Evolutionary conservation across 2,888 invertebrate species (phyloP), one percentile per base, ranked within the genome.

Genomic region (Lasiommata megera): DNA sequence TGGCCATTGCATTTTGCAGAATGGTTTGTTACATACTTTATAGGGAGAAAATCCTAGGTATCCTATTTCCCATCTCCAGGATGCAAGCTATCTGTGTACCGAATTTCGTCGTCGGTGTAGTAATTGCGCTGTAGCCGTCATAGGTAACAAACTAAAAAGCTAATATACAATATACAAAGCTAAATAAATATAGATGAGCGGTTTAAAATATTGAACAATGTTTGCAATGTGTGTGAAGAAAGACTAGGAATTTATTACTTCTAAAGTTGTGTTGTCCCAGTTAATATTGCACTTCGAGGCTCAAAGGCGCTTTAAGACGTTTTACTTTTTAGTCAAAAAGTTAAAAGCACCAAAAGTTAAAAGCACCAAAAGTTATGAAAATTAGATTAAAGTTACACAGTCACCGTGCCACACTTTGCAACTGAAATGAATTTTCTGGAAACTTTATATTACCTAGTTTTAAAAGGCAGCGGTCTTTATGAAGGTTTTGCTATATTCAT

Each of bases 341-440:
- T 46, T 46, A 16, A 31, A 46, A 37, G 48, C 37, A 16, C 37
- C 36, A 48, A 48, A 23, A 48, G 48, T 48, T 48, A 37, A 31
- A 46, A 37, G 48, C 37, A 16, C 37, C 36, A 48, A 48, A 23
- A 48, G 48, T 48, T 48, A 37, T 23, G 48, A 36, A 48, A 34
- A 48, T 48, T 48, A 48, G 36, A 23, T 48, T 48, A 37, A 48
- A 48, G 48, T 48, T 48, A 37, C 37, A 37, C 37, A 16, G 48
- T 48, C 23, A 18, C 36, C 18, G 48, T 11, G 46, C 46, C 31
- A 46, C 28, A 28, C 16, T 46, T 16, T 37, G 37, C 47, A 18
- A 34, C 48, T 9, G 37, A 37, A 48, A 37, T 37, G 48, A 48
- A 48, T 36, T 48, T 48, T 37, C 36, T 36, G 48, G 36, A 6